These are phyloP conservation scores for Geophilus truncorum DNA, from an alignment of 2,888 invertebrate genomes.

Conservation along the genomic window DNA sequence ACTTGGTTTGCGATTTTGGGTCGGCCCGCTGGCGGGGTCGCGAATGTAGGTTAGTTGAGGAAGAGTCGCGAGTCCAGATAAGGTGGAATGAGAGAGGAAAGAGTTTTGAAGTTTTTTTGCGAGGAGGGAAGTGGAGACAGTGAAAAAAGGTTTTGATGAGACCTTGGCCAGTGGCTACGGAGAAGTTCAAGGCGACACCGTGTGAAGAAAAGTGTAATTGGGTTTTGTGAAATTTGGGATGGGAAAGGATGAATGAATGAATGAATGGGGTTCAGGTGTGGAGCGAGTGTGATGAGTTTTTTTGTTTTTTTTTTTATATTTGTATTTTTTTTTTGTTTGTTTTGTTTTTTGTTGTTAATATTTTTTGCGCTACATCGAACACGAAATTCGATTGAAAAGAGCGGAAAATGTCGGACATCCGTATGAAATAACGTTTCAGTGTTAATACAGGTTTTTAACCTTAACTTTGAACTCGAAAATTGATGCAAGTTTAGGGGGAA, in stretches of 20 bases:
- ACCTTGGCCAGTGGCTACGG: constrained; percentile 16
- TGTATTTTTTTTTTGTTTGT: neutral
- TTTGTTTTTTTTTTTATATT: neutral
- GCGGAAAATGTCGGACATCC: constrained; percentile 25
- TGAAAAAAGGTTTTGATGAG: neutral
- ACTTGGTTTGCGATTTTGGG: neutral
- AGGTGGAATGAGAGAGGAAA: neutral
- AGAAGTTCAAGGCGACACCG: constrained; percentile 17
- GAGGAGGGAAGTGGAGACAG: neutral
- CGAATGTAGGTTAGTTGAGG: neutral
- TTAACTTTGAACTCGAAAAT: constrained; percentile 25
- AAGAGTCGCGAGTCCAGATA: neutral
- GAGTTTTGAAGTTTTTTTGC: neutral
- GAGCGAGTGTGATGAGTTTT: neutral
- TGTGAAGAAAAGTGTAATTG: constrained; percentile 21
- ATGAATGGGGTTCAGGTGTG: neutral
- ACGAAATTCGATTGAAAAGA: constrained; percentile 25
- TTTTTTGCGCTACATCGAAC: constrained; percentile 21
- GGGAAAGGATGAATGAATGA: neutral
- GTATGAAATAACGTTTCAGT: constrained; percentile 14
- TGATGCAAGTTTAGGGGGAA: neutral
- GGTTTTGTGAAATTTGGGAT: neutral
- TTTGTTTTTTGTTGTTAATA: neutral
- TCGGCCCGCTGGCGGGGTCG: neutral
- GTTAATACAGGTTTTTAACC: constrained; percentile 25